Percentiles rank a stretch among this genome's conserved stretches.
phyloP scores from a whole-genome alignment of 2,888 invertebrate genomes.

The Nomada hirtipes region DNA sequence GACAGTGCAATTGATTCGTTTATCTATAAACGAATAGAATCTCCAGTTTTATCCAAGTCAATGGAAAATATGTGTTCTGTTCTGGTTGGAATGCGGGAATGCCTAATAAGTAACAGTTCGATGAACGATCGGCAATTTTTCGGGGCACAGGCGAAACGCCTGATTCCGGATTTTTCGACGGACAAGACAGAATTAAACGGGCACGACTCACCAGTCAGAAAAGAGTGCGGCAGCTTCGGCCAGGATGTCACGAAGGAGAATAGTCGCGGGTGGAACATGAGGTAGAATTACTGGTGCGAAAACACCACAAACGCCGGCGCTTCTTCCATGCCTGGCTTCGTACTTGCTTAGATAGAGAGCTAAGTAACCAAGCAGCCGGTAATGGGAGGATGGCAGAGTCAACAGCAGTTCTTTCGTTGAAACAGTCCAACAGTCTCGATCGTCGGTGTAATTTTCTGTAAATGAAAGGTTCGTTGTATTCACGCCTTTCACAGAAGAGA shows the following conservation, averaged over 20 bases:
- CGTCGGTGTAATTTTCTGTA: slow-evolving; percentile 75
- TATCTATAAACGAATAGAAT: too few species aligned
- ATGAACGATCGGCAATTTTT: background rate
- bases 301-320: slow-evolving; percentile 80
- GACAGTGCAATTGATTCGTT: too few species aligned
- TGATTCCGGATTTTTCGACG: too few species aligned
- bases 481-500: too few species aligned
- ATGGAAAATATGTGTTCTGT: too few species aligned
- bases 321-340: slow-evolving; percentile 80
- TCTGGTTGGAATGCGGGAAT: background rate
- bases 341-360: slow-evolving; percentile 81
- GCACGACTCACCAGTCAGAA: slow-evolving; percentile 79
- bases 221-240: slow-evolving; percentile 79
- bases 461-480: background rate
- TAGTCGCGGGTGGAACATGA: slow-evolving; percentile 82
- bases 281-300: slow-evolving; percentile 82
- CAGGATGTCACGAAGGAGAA: slow-evolving; percentile 80
- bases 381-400: slow-evolving; percentile 78
- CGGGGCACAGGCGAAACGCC: too few species aligned
- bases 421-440: slow-evolving; percentile 79
- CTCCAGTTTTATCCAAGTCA: too few species aligned
- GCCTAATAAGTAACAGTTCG: background rate
- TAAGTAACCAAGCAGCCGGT: slow-evolving; percentile 80
- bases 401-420: slow-evolving; percentile 79
- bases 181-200: too few species aligned